Evolutionary conservation across 2,797 vertebrate genomes (phyloP), one percentile per base, ranked within the genome.

Genomic region (Dromococcyx pavoninus): DNA sequence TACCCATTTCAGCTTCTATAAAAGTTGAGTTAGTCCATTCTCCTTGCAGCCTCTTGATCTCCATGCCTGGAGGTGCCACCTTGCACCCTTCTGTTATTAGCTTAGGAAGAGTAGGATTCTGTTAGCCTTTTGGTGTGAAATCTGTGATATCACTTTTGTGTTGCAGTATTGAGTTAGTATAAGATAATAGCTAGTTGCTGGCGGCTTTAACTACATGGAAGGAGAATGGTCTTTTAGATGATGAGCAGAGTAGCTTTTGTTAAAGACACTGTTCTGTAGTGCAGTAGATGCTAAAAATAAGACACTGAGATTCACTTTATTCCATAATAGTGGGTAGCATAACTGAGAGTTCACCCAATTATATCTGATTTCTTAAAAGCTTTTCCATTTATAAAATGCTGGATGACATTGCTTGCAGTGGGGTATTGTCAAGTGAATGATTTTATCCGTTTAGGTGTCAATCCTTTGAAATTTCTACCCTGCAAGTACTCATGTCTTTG

Each of bases 351-450:
- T 91, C 73, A 71, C 51, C 61, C 83, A 95, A 75, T 76, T 83
- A 89, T 53, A 46, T 58, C 46, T 78, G 62, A 86, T 89, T 83
- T 89, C 75, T 87, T 85, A 74, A 94, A 92, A 90, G 57, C 65
- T 85, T 77, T 88, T 80, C 39, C 23, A 25, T 90, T 91, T 95
- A 62, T 88, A 41, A 69, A 88, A 91, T 28, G 28, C 17, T 51
- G 46, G 67, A 79, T 88, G 61, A 54, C n/a, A 33, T 60, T 64
- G 69, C 72, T 87, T 86, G 74, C 23, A 27, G n/a, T 72, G 66
- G 69, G 43, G 73, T 77, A 39, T 50, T 91, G 64, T 67, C 57
- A 54, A 2, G 18, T 35, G 67, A 80, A 50, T 69, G 37, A 60
- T 76, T 66, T 85, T 72, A 60, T 71, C 86, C 0, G 0, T 81